Evolutionary conservation across 2,113 vertebrate genomes (phyloP), one percentile per base, ranked within the genome.

Genomic region (Nyctibius bracteatus): DNA sequence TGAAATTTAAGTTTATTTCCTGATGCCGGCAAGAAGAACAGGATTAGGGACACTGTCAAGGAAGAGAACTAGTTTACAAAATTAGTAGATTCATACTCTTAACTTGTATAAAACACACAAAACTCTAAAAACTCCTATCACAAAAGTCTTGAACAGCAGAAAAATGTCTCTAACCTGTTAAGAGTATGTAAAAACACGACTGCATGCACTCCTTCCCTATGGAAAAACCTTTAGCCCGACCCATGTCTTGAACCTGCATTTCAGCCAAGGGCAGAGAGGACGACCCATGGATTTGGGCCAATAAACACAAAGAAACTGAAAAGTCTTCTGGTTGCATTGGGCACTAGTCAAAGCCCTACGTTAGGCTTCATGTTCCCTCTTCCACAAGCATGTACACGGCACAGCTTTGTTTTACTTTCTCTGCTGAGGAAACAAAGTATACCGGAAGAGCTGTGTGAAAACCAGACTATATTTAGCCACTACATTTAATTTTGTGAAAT

Each of bases 1-100:
- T 39, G 75, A 94, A 87, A 94, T 86, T 74, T 54, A 68, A 68
- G 47, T 46, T 63, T 90, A 93, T 82, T 87, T 94, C 73, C 78
- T 72, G 54, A 87, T 70, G 59, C 37, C 2, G 0, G 30, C 58
- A 92, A 85, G 65, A 62, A 61, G 52, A 79, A 91, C 3, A n/a
- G 54, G 54, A 93, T 87, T 87, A 87, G 20, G 49, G 61, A 57
- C 33, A 31, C 33, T 65, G 52, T 44, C 81, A 85, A 80, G 58
- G 39, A 77, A 88, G 27, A 87, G 22, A 88, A 77, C 14, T 51
- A 20, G 22, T 81, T 71, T 67, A 86, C 39, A 59, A 63, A 89
- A 84, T 67, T 12, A 92, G 55, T 21, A 74, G 59, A 63, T 58
- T 39, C 8, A 17, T 21, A 37, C 25, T 86, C 51, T 84, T 90